Evolutionary conservation across 2,797 vertebrate genomes (phyloP), one percentile per base, ranked within the genome.

Genomic region (Diceros bicornis): DNA sequence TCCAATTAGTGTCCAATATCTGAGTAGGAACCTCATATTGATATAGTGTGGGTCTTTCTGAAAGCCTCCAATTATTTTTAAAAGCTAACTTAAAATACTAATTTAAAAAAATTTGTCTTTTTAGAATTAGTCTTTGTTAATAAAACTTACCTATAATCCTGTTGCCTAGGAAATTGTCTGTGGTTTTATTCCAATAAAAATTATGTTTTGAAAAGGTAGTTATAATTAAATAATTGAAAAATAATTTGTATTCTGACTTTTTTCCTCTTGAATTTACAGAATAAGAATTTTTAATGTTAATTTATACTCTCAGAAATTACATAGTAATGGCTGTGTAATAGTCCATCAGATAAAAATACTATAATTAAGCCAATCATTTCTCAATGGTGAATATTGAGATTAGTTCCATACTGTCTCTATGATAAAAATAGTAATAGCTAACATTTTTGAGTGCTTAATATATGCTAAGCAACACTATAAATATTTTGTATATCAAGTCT

Each of bases 221-320:
- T 91, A 62, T 71, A 74, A 77, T 57, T 77, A 88, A 68, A 91
- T 79, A 89, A 77, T 84, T 20, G 61, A 59, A 96, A 92, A 71
- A 62, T 1, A 96, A 68, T 34, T 57, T 78, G 12, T 41, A 41
- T 93, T 95, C 50, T 89, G 20, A 85, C 17, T 77, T 91, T 59
- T 94, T 82, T 83, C 66, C 62, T 50, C 59, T 66, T 69, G 17
- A 55, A 69, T 89, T 52, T 72, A 20, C 11, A 13, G 50, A 62
- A 16, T 90, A 89, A 61, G 27, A 96, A 85, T 74, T 72, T 94
- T 47, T 62, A 83, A 44, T 77, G 14, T 72, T 81, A 32, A 93
- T 75, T 21, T 59, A 27, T 55, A 10, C 29, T 66, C 12, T 90
- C 72, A 79, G 61, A 85, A 91, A 83, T 91, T 66, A 44, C 47